phyloP scores from a whole-genome alignment of 1,140 invertebrate species.

The Stratiolaelaps scimitus region DNA sequence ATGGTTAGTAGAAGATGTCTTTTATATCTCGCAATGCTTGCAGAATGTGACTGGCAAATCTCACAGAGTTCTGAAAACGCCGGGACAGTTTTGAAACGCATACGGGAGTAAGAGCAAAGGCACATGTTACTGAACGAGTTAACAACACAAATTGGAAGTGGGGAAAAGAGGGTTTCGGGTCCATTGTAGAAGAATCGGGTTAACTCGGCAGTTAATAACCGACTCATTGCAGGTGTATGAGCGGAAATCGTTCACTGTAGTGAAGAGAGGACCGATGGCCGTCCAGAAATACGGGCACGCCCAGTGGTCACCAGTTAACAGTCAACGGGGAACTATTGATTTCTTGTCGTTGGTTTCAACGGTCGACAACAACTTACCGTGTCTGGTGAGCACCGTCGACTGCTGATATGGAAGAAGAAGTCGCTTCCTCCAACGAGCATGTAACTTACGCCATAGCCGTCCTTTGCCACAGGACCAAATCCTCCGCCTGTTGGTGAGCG shows the following conservation, averaged over 20 bases:
- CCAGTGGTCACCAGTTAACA: too few species aligned
- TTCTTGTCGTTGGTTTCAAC: too few species aligned
- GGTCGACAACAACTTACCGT: conserved; percentile 55
- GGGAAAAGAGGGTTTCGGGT: too few species aligned
- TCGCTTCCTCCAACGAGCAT: conserved; percentile 92
- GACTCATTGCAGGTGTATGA: too few species aligned
- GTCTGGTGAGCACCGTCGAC: conserved; percentile 69
- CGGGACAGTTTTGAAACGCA: too few species aligned
- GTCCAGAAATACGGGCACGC: too few species aligned
- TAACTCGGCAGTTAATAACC: too few species aligned
- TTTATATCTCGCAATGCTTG: conserved; percentile 5
- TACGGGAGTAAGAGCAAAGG: background rate
- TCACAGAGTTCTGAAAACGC: background rate
- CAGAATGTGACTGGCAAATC: conserved; percentile 7
- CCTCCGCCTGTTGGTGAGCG: conserved; percentile 13
- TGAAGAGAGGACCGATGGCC: too few species aligned
- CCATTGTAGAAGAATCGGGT: too few species aligned
- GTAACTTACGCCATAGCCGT: conserved; percentile 96
- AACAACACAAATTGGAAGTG: too few species aligned
- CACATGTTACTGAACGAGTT: background rate
- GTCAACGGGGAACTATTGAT: too few species aligned
- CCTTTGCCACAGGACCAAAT: conserved; percentile 54
- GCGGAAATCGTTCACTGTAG: too few species aligned
- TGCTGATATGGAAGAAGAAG: conserved; percentile 93
- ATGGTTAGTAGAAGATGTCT: background rate